phyloP scores from a whole-genome alignment of 2,113 vertebrate genomes.

The Corythornis cristatus region DNA sequence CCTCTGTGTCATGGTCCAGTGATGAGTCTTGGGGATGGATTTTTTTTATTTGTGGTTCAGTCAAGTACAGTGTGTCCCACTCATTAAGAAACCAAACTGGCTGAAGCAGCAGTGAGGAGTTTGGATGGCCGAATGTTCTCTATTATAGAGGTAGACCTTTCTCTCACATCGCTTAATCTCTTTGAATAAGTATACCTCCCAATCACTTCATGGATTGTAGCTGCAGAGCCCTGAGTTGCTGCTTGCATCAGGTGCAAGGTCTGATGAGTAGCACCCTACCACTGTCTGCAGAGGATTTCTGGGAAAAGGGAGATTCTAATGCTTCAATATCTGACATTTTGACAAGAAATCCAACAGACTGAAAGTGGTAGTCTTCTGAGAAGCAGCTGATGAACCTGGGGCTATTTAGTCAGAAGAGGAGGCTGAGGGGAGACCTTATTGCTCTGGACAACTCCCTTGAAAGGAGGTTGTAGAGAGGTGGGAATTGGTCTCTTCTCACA shows the following conservation, averaged over 20 bases:
- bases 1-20: rapidly evolving
- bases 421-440: too few relatives aligned
- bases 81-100: not conserved
- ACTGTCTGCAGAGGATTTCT: not conserved
- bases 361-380: not conserved
- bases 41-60: not conserved
- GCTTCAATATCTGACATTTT: not conserved
- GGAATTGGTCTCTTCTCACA: too few relatives aligned
- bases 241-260: not conserved
- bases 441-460: too few relatives aligned
- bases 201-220: not conserved
- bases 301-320: not conserved
- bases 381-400: too few relatives aligned
- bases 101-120: rapidly evolving
- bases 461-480: too few relatives aligned
- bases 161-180: not conserved
- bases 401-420: too few relatives aligned
- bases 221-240: not conserved
- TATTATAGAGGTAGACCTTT: rapidly evolving
- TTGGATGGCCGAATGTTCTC: not conserved
- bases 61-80: not conserved
- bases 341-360: not conserved
- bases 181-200: not conserved
- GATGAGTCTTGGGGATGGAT: not conserved
- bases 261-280: not conserved